Base-by-base conservation (phyloP, 2,888 invertebrate species). In the Odontocerum albicorne region DNA sequence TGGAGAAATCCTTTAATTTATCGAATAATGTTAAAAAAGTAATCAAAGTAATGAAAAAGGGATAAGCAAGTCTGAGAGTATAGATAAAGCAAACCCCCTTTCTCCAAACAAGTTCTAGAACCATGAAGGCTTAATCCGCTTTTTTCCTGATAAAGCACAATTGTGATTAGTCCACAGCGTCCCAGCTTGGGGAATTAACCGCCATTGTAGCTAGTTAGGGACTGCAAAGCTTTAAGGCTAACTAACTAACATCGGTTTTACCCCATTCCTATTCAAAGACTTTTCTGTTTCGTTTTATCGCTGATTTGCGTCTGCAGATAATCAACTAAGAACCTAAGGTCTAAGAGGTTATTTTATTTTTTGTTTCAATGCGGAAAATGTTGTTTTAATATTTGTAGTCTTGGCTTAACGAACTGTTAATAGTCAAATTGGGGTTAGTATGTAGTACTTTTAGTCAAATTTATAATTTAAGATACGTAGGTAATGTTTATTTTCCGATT, bases 111-210 rank as follows among this genome's bases (percentile, higher is more conserved):
- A 27, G 4, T 7, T 27, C 27, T 27, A 4, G 6, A 39, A 16
- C 16, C 15, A 7, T 33, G 33, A 13, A 33, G 21, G 15, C 32
- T 47, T 52, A 53, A 53, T 53, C 40, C 45, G 19, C 31, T 40
- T 53, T 39, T 53, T 53, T 47, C 46, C 35, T 43, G 42, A 50
- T 50, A 50, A 50, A 50, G 42, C 50, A 50, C 42, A 50, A 42
- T 50, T 39, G 33, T 32, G 39, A 46, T 47, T 53, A 53, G 39
- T 13, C 32, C 46, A 32, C 39, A 42, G 39, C 27, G 17, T 44
- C 42, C 32, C 31, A n/a, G 35, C 36, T 21, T 8, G 12, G 46
- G 10, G 46, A 36, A 46, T 46, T 35, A 46, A 21, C 46, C 21
- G 12, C 36, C 21, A 22, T 36, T 35, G 35, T 36, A 15, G 21